Base-by-base conservation (phyloP, 2,888 invertebrate genomes). In the Standfussiana lucernea region DNA sequence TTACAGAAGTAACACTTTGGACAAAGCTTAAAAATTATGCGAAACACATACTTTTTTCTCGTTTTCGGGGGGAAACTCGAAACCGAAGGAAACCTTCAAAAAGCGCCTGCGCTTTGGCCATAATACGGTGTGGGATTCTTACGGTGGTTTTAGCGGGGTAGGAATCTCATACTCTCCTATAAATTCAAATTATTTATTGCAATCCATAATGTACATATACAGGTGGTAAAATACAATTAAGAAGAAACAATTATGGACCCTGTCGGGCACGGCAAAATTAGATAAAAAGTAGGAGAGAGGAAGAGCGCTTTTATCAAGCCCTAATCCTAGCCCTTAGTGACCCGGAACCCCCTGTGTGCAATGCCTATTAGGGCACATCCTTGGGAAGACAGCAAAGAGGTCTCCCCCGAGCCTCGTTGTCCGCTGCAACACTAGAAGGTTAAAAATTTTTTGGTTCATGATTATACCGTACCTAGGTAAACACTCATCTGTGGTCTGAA, bases 1-100 rank as follows among this genome's bases (percentile, higher is more conserved):
- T 10, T 28, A 7, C 79, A 85, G 76, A 73, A 79, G 79, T 75
- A 11, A n/a, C 59, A 77, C 35, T 56, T 53, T 1, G n/a, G n/a
- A 50, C 47, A 45, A 47, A 28, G 4, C 8, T 8, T 40, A 18
- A 10, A 35, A 37, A 42, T 40, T n/a, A 15, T 15, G 37, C n/a
- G 7, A 37, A 24, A 24, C 15, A 13, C n/a, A 15, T 37, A 40
- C 6, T 24, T 21, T 13, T 37, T 64, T 40, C n/a, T 59, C 1
- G 1, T 24, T 61, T 61, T 24, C 2, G 28, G 50, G 50, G 28
- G 24, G 11, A 62, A 37, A 37, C 7, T 1, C 13, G 37, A 37
- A 2, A 32, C 8, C 59, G 0, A 32, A 18, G 32, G 32, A 59
- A 7, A 10, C 13, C 21, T 15, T 62, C 35, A 35, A 35, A 59